phyloP scores from a whole-genome alignment of 2,888 invertebrate species.

The Melolontha melolontha region DNA sequence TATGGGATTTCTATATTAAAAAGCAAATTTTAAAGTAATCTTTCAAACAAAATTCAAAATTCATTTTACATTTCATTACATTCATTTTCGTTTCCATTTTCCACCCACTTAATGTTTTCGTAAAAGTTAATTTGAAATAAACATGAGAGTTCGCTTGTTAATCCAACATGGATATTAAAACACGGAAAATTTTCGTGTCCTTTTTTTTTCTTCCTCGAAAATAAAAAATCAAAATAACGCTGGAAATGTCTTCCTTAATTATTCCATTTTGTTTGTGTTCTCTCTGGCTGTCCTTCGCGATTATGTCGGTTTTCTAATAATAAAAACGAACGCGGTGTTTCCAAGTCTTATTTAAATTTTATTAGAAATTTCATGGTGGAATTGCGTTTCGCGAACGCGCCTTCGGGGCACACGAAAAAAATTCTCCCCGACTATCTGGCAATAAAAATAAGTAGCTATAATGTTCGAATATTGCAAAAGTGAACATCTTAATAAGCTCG shows the following conservation, averaged over 20 bases:
- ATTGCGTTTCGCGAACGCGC: not conserved
- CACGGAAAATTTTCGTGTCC: slow-evolving; percentile 16
- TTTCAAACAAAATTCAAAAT: slow-evolving; percentile 3
- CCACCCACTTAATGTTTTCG: slow-evolving; percentile 1
- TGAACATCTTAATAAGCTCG: slow-evolving; percentile 31
- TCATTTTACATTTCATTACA: slow-evolving; percentile 17
- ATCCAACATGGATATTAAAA: slow-evolving; percentile 29
- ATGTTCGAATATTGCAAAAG: slow-evolving; percentile 35
- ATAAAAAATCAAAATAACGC: slow-evolving; percentile 33
- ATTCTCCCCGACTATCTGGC: slow-evolving; percentile 17
- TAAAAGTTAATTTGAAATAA: slow-evolving; percentile 35
- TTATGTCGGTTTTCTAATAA: slow-evolving; percentile 29
- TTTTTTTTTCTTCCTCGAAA: slow-evolving; percentile 15
- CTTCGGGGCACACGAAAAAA: not conserved
- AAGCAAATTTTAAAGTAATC: no score
- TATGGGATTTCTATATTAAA: no score
- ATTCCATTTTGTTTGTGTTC: slow-evolving; percentile 35
- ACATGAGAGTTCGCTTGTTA: slow-evolving; percentile 22
- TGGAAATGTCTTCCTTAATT: slow-evolving; percentile 37
- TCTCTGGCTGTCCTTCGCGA: slow-evolving; percentile 16
- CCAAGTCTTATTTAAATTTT: slow-evolving; percentile 35
- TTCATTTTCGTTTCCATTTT: slow-evolving; percentile 12
- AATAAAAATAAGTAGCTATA: slow-evolving; percentile 39
- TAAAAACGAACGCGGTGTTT: slow-evolving; percentile 27
- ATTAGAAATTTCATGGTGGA: slow-evolving; percentile 25